These are phyloP conservation scores for Barypeithes pellucidus DNA, from an alignment of 2,888 invertebrate genomes.

Conservation along the genomic window DNA sequence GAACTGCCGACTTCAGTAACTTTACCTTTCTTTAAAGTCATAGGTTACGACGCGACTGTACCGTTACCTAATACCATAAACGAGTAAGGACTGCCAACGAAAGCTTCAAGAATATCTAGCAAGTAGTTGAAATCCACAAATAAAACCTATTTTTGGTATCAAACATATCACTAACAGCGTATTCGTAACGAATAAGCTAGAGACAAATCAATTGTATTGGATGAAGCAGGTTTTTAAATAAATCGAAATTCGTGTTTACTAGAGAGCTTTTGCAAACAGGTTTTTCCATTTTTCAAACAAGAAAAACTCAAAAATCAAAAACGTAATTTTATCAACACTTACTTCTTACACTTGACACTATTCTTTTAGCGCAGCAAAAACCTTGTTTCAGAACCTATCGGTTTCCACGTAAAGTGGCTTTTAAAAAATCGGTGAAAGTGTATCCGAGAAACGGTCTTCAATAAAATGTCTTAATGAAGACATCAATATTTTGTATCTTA, in stretches of 20 bases:
- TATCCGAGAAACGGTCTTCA: too few relatives aligned
- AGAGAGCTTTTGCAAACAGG: too few relatives aligned
- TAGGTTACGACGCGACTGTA: neutral
- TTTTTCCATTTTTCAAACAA: too few relatives aligned
- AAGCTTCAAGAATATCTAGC: neutral
- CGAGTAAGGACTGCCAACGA: constrained; percentile 1
- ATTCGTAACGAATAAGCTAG: neutral
- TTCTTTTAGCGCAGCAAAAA: too few relatives aligned
- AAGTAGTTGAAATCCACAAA: neutral
- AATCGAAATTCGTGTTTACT: neutral
- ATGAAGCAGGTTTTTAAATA: constrained; percentile 3
- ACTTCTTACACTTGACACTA: too few relatives aligned
- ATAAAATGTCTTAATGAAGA: too few relatives aligned
- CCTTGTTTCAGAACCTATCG: too few relatives aligned
- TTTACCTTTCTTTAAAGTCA: constrained; percentile 1
- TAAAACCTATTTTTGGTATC: neutral
- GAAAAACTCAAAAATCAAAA: too few relatives aligned
- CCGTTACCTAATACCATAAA: constrained; percentile 10
- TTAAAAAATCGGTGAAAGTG: too few relatives aligned
- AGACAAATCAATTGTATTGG: neutral
- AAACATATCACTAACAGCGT: neutral
- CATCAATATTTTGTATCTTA: too few relatives aligned
- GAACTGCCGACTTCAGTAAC: neutral
- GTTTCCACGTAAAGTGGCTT: too few relatives aligned
- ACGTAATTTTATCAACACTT: too few relatives aligned